These are phyloP conservation scores for Alligator sinensis DNA, from an alignment of 2,113 vertebrate genomes.

Conservation along the genomic window DNA sequence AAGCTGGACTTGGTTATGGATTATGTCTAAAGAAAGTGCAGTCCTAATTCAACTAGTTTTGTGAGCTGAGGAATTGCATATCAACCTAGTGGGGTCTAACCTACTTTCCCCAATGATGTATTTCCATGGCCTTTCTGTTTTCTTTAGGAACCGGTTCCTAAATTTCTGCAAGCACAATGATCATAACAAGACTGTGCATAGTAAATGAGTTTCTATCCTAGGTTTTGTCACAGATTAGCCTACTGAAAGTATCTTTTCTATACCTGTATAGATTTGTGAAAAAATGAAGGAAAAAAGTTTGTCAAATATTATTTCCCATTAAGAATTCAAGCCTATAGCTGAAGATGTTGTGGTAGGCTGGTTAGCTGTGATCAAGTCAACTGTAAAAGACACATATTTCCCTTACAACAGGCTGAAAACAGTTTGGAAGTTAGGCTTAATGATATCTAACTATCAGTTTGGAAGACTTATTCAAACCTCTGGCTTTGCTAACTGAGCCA, in stretches of 20 bases:
- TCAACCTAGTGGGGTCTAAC: neutral
- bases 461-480: neutral
- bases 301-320: neutral
- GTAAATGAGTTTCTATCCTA: neutral
- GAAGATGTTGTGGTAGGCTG: neutral
- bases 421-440: neutral
- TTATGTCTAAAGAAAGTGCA: neutral
- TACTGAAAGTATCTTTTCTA: neutral
- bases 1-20: neutral
- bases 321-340: neutral
- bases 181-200: neutral
- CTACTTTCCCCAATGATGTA: neutral
- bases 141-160: neutral
- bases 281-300: neutral
- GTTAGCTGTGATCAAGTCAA: neutral
- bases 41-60: neutral
- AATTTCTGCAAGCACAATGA: neutral
- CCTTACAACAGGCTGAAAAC: neutral
- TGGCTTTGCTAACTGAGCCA: neutral
- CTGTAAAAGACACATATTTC: neutral
- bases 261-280: neutral
- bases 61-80: rapidly evolving
- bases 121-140: neutral
- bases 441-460: neutral
- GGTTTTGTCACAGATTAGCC: neutral